Conservation (phyloP, 2,797 vertebrate genomes). For the Acipenser oxyrinchus region DNA sequence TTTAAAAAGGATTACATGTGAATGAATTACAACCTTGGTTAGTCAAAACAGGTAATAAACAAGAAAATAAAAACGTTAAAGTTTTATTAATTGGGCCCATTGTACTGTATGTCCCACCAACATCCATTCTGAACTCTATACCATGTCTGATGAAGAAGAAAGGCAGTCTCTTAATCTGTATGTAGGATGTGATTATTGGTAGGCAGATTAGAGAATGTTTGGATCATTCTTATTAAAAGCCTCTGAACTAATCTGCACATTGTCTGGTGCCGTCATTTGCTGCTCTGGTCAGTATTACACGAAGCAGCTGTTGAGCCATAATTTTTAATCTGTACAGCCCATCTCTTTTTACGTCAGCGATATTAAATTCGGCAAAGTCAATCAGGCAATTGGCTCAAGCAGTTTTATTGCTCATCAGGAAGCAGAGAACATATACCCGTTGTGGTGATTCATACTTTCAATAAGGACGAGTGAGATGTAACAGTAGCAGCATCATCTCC, state of each 20-base stretch:
- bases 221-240: conserved; percentile 1
- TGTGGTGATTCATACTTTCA: background rate
- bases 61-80: too few relatives aligned
- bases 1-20: too few relatives aligned
- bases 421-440: background rate
- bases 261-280: too few relatives aligned
- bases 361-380: conserved; percentile 2
- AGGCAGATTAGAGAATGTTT: conserved; percentile 28
- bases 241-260: background rate
- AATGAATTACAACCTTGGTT: too few relatives aligned
- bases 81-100: too few relatives aligned
- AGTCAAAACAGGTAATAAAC: too few relatives aligned
- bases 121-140: conserved; percentile 21
- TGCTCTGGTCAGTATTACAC: background rate
- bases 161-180: conserved; percentile 43
- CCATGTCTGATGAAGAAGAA: conserved; percentile 45
- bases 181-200: conserved; percentile 34
- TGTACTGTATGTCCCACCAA: too few relatives aligned
- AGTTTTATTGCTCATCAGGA: background rate
- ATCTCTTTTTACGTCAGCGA: background rate
- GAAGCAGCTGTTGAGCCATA: background rate
- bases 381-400: background rate
- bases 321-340: background rate
- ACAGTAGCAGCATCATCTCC: too few relatives aligned
- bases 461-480: background rate